These are phyloP conservation scores for Drosophila basisetae DNA, from an alignment of 2,888 invertebrate genomes.

Conservation along the genomic window DNA sequence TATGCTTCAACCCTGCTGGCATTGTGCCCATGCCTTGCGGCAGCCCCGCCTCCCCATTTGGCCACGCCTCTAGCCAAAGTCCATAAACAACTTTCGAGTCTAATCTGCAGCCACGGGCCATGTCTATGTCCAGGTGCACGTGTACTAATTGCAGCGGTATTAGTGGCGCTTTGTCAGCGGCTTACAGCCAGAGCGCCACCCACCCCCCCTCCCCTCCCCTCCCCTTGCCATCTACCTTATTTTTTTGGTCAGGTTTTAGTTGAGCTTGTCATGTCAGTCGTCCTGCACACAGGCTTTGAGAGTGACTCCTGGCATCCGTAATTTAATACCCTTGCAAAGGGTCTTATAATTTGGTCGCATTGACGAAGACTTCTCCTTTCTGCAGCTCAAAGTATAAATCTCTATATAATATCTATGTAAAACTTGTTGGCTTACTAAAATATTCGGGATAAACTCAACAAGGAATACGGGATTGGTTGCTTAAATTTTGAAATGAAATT, in stretches of 20 bases:
- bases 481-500: background rate
- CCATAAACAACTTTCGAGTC: conserved; percentile 76
- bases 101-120: conserved; percentile 65
- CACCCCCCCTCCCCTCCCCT: too few relatives aligned
- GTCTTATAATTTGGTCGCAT: background rate
- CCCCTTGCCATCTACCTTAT: background rate
- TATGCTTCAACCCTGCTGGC: conserved; percentile 67
- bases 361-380: background rate
- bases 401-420: background rate
- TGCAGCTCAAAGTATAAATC: background rate
- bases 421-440: background rate
- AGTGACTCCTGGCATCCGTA: conserved; percentile 37
- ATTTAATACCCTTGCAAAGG: background rate
- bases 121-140: conserved; percentile 64
- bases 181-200: conserved; percentile 50
- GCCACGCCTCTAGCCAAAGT: conserved; percentile 32
- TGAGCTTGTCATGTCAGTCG: conserved; percentile 63
- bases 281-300: conserved; percentile 6
- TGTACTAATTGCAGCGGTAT: conserved; percentile 77
- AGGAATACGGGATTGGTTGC: background rate
- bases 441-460: background rate
- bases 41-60: background rate
- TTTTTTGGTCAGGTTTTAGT: conserved; percentile 29
- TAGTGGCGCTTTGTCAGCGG: conserved; percentile 78
- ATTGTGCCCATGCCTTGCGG: conserved; percentile 21